phyloP scores from a whole-genome alignment of 1,140 invertebrate genomes.

The Zaprionus africanus region DNA sequence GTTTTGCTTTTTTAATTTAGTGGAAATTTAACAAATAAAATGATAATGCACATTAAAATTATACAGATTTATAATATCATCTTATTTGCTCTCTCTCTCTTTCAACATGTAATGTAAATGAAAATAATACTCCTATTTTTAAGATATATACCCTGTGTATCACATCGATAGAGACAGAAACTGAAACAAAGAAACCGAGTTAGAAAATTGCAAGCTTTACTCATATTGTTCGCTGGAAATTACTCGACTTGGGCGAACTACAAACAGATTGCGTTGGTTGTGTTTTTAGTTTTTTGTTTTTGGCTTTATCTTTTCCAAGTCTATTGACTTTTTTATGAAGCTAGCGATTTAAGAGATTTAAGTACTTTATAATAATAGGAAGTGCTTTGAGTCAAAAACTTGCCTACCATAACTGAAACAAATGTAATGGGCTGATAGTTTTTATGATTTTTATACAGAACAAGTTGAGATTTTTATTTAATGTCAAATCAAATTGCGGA shows the following conservation, averaged over 20 bases:
- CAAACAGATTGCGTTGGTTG: slow-evolving; percentile 38
- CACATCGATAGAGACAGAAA: slow-evolving; percentile 19
- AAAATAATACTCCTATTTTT: neutral
- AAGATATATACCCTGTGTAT: neutral
- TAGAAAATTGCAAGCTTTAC: slow-evolving; percentile 65
- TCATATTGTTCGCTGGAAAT: slow-evolving; percentile 42
- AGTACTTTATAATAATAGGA: neutral
- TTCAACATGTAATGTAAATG: neutral
- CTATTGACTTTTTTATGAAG: slow-evolving; percentile 18
- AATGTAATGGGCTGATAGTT: neutral
- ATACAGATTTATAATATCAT: neutral
- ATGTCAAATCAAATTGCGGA: neutral
- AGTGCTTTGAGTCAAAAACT: neutral
- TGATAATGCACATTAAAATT: neutral
- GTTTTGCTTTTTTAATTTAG: too few species aligned
- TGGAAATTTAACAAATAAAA: neutral
- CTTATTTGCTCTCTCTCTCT: neutral
- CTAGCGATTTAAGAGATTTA: neutral
- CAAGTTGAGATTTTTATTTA: neutral
- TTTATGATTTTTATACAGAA: neutral
- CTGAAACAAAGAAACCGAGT: slow-evolving; percentile 32
- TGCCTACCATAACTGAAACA: neutral
- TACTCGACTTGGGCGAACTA: slow-evolving; percentile 11
- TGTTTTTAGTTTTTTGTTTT: slow-evolving; percentile 1
- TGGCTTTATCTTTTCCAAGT: slow-evolving; percentile 10